Base-by-base conservation (phyloP, 1,140 invertebrate genomes). In the Frieseomelitta varia region DNA sequence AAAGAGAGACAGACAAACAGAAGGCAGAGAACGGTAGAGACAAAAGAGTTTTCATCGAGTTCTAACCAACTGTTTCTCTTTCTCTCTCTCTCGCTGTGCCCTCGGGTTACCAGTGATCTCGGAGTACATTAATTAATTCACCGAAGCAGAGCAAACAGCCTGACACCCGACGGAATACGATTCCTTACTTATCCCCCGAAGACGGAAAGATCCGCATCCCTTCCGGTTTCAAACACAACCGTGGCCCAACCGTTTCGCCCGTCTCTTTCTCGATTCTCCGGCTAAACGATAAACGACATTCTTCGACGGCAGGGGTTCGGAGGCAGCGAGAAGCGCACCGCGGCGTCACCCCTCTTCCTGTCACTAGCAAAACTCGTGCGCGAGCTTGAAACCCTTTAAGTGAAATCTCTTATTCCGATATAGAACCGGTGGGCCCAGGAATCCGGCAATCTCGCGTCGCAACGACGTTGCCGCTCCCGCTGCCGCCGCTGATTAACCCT, bases 361-460 rank as follows among this genome's bases (percentile, higher is more conserved):
- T 95, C 94, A 94, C 94, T 94, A 94, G 90, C 94, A 95, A 95
- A 94, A 95, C 94, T 95, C 94, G 93, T 94, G 94, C 93, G 92
- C 88, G 39, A 12, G 65, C 67, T 56, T 19, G 93, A 94, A 95
- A 94, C 94, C 94, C 94, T 95, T 94, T 95, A 95, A 95, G 93
- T 94, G 92, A 94, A 95, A 94, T 94, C 94, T 95, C 94, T 95
- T 94, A 95, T 95, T 95, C 92, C 91, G 94, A 94, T 95, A 94
- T 93, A 93, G 21, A 61, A 30, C 30, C 30, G 27, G 34, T 30
- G 73, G 15, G 24, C 4, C 30, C 19, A 51, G n/a, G 39, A 79
- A 53, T 63, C 72, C 79, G 17, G 68, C 47, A 30, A 30, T 30
- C 30, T 39, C 72, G 67, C 53, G 79, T 75, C 84, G 79, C 65